Base-by-base conservation (phyloP, 2,113 vertebrate species). In the Dendropsophus ebraccatus region DNA sequence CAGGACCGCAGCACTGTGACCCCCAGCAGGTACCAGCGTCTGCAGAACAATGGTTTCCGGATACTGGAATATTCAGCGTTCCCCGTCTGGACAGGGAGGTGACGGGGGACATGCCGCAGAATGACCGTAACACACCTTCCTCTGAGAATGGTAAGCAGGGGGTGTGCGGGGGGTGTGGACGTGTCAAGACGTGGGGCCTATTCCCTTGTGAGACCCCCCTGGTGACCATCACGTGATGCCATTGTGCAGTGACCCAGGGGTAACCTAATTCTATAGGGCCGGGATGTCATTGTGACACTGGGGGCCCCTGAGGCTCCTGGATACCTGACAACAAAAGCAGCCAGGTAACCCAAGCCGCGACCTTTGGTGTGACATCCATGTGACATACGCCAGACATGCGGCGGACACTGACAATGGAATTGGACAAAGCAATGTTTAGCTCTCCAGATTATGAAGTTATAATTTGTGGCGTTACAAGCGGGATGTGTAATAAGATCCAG, bases 101-200 rank as follows among this genome's bases (percentile, higher is more conserved):
- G 50, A 72, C 37, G 49, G 49, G 82, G 50, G 50, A 49, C 35
- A 28, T 67, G 17, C 32, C 41, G 82, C 72, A 58, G 37, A 84
- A 62, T 75, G 37, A 60, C 28, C 70, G 30, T 6, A 25, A 47
- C 70, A 80, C 77, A 16, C 82, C 23, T 54, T 70, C 81, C 67
- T 30, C 35, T 49, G 82, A 84, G 21, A 35, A 75, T 58, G 82
- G 82, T 84, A 84, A 84, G 81, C 10, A 58, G 30, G 81, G 81
- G 81, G 81, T 54, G 60, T 49, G 41, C 13, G 35, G 49, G 81
- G 67, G 81, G 67, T 54, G 60, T 47, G 60, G 17, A 62, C 50
- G 8, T 30, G 19, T 35, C 17, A 8, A 19, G 12, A 32, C 23
- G 2, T 65, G 60, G 28, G 4, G 16, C 65, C 30, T 69, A 35